A percentile compares a stretch with the other conserved stretches of the same genome.
Evolutionary conservation across 2,888 invertebrate species (phyloP).

Genomic region (Brachylomia viminalis): DNA sequence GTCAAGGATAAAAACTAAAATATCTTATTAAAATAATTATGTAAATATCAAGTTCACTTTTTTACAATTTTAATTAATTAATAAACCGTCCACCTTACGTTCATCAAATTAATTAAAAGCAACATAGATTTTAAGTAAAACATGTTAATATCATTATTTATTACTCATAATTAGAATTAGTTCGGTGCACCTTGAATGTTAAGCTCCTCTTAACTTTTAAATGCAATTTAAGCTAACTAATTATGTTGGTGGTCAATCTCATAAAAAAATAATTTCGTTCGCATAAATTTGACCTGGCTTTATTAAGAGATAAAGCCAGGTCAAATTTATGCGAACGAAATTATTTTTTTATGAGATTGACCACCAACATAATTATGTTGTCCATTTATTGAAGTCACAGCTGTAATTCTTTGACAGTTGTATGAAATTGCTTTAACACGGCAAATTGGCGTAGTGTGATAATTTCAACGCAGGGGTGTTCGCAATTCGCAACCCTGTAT

Average conservation of each 20-base stretch:
- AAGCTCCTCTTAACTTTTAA: background rate
- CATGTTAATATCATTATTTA: background rate
- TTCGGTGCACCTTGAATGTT: background rate
- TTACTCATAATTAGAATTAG: background rate
- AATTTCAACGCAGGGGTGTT: too few relatives aligned
- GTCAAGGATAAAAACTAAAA: too few relatives aligned
- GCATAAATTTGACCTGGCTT: too few relatives aligned
- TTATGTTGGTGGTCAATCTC: background rate
- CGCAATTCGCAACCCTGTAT: too few relatives aligned
- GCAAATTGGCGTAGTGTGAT: too few relatives aligned
- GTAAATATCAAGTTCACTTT: slow-evolving; percentile 16
- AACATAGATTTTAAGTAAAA: background rate
- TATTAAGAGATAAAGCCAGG: too few relatives aligned
- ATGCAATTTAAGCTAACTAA: background rate
- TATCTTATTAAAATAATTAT: slow-evolving; percentile 31
- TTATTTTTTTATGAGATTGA: background rate
- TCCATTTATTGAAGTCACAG: background rate
- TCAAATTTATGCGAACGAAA: too few relatives aligned
- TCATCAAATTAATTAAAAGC: slow-evolving; percentile 1
- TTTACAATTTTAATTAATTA: slow-evolving; percentile 9
- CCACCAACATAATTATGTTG: background rate
- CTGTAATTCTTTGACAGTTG: too few relatives aligned
- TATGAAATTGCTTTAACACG: too few relatives aligned
- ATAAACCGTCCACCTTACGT: slow-evolving; percentile 9
- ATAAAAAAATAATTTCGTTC: background rate